Evolutionary conservation across 2,888 invertebrate species (phyloP).

Genomic region (Athripsodes cinereus): DNA sequence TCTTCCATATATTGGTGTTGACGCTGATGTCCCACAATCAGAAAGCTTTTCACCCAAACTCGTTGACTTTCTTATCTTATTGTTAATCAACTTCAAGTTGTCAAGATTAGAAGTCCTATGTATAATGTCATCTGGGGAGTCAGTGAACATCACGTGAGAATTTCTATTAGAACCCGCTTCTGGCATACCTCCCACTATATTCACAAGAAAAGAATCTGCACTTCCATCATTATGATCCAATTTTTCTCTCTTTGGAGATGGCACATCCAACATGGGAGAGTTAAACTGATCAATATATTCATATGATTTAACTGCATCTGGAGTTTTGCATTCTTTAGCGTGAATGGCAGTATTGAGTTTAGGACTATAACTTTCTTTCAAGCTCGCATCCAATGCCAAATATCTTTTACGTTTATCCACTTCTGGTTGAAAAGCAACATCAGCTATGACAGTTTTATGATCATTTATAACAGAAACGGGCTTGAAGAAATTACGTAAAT

Average conservation of each 20-base stretch:
- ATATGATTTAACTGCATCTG: slow-evolving; percentile 16
- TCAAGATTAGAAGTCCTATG: not conserved
- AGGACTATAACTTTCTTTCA: slow-evolving; percentile 33
- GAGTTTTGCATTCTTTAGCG: slow-evolving; percentile 8
- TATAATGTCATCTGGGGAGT: slow-evolving; percentile 1
- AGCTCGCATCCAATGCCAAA: slow-evolving; percentile 39
- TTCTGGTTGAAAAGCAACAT: slow-evolving; percentile 44
- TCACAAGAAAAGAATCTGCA: slow-evolving; percentile 22
- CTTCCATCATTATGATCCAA: slow-evolving; percentile 12
- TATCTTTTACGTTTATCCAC: slow-evolving; percentile 34
- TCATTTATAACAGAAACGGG: slow-evolving; percentile 45
- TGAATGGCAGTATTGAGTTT: slow-evolving; percentile 1
- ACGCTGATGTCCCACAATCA: slow-evolving; percentile 8
- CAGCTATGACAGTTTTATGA: slow-evolving; percentile 46
- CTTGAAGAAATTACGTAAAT: slow-evolving; percentile 47
- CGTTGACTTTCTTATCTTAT: slow-evolving; percentile 1
- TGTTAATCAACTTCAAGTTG: not conserved
- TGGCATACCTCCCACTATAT: slow-evolving; percentile 16
- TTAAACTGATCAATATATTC: slow-evolving; percentile 21
- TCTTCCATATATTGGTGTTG: slow-evolving; percentile 18
- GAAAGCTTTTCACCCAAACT: not conserved
- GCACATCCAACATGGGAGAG: slow-evolving; percentile 11
- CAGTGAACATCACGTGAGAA: not conserved
- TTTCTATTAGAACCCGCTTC: not conserved
- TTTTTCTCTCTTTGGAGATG: slow-evolving; percentile 10